Conservation (phyloP, 2,113 vertebrate genomes). For the Zosterops pallidus region DNA sequence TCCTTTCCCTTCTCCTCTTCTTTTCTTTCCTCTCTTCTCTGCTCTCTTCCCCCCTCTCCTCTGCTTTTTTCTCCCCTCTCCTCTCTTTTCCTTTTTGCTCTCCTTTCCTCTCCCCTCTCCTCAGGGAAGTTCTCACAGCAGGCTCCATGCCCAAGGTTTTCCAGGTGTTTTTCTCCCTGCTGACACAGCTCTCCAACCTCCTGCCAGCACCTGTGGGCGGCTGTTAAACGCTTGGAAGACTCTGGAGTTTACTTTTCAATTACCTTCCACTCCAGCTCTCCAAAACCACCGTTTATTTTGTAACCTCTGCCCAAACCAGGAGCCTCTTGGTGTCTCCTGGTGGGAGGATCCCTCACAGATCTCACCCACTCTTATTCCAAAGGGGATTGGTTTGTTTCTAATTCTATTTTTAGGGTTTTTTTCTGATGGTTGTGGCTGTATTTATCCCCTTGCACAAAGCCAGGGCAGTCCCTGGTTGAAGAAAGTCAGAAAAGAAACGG, state of each 20-base stretch:
- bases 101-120: background rate
- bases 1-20: background rate
- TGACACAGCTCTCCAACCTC: background rate
- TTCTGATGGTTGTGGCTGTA: background rate
- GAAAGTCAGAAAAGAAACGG: rapidly evolving
- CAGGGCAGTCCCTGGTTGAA: background rate
- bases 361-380: background rate
- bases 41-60: too few relatives aligned
- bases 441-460: background rate
- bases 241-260: background rate
- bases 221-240: background rate
- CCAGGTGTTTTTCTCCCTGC: background rate
- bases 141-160: background rate
- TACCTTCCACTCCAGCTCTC: background rate
- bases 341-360: rapidly evolving
- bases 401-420: too few relatives aligned
- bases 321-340: background rate
- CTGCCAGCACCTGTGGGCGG: background rate
- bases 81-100: background rate
- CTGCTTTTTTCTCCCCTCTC: too few relatives aligned
- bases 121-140: background rate
- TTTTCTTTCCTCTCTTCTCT: too few relatives aligned
- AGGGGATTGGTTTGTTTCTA: background rate
- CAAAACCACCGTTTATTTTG: background rate
- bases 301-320: background rate